These are phyloP conservation scores for Pithys albifrons DNA, from an alignment of 2,113 vertebrate species.

Conservation along the genomic window DNA sequence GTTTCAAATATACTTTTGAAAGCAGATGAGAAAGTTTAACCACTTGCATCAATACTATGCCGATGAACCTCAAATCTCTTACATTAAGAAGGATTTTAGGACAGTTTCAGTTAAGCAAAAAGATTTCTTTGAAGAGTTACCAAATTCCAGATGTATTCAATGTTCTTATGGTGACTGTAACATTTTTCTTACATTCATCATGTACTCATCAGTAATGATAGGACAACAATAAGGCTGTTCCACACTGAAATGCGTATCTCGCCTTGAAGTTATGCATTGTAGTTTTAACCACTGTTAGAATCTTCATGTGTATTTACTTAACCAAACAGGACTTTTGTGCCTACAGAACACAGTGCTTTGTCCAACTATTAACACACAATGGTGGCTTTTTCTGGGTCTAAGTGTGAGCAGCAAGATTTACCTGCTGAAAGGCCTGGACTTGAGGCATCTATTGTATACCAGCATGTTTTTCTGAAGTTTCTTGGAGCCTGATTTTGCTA, in stretches of 20 bases:
- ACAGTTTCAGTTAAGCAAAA: background rate
- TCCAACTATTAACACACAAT: background rate
- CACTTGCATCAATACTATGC: background rate
- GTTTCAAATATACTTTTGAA: background rate
- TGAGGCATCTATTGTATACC: background rate
- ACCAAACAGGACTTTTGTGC: background rate
- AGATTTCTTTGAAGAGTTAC: background rate
- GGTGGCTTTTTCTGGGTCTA: background rate
- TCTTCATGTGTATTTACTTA: background rate
- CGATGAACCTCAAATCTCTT: background rate
- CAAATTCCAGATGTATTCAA: background rate
- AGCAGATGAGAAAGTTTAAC: background rate
- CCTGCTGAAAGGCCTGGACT: background rate
- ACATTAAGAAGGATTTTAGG: background rate
- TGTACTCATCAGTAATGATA: background rate
- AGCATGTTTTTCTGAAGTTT: background rate
- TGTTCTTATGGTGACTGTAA: background rate
- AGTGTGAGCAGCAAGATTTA: background rate
- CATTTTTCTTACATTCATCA: background rate
- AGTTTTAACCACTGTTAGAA: background rate
- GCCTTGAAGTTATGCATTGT: background rate
- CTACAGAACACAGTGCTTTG: background rate
- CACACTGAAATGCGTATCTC: background rate
- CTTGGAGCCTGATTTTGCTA: background rate
- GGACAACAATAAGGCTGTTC: background rate